Evolutionary conservation across 2,797 vertebrate genomes (phyloP).

Genomic region (Clamator glandarius): DNA sequence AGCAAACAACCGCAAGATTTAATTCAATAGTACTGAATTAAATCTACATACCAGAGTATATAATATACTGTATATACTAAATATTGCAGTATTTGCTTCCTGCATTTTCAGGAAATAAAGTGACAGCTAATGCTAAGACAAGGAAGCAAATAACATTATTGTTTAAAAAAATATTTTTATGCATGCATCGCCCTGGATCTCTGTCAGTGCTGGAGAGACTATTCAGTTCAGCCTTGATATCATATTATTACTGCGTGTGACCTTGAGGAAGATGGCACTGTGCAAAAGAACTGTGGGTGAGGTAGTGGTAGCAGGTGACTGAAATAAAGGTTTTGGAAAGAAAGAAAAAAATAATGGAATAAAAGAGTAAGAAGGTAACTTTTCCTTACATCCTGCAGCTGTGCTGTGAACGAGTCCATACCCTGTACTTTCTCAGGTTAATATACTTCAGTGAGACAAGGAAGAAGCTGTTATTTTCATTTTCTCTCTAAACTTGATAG

Average conservation of each 20-base stretch:
- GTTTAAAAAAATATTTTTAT: background rate
- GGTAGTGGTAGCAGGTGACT: background rate
- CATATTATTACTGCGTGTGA: background rate
- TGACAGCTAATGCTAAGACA: background rate
- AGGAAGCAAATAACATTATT: background rate
- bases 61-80: too few species aligned
- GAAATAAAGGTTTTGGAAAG: background rate
- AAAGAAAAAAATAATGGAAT: background rate
- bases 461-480: background rate
- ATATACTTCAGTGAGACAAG: background rate
- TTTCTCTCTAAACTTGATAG: background rate
- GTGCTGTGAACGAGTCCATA: background rate
- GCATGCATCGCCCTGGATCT: background rate
- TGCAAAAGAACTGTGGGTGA: background rate
- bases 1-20: background rate
- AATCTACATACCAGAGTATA: too few species aligned
- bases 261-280: background rate
- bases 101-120: background rate
- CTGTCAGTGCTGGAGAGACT: background rate
- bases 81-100: background rate
- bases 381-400: background rate
- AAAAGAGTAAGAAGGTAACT: background rate
- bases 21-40: too few species aligned
- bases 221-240: background rate
- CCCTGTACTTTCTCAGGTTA: background rate